These are phyloP conservation scores for Chrysochloris asiatica DNA, from an alignment of 2,113 vertebrate genomes.

Conservation along the genomic window DNA sequence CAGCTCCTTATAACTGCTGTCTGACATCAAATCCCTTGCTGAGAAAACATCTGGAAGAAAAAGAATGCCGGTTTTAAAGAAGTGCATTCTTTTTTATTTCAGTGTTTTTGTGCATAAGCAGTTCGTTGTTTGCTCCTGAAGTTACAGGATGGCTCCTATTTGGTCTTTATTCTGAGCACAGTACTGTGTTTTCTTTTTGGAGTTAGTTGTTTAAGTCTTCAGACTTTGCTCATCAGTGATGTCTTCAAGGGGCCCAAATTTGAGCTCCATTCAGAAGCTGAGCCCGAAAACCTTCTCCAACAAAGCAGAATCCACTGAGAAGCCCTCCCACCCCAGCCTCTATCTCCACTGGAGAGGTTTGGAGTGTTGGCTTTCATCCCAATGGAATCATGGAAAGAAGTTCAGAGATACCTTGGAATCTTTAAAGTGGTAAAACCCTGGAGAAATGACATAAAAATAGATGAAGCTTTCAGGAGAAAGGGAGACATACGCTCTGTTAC, in stretches of 20 bases:
- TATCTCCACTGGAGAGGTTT: conserved; percentile 2
- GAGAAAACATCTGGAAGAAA: conserved; percentile 50
- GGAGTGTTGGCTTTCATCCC: background rate
- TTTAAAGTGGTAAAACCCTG: background rate
- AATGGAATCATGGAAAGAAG: conserved; percentile 51
- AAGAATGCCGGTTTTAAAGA: conserved; percentile 12
- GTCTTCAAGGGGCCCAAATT: conserved; percentile 20
- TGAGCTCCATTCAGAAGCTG: background rate
- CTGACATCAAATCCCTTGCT: background rate
- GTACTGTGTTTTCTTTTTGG: conserved; percentile 25
- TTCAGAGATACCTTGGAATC: background rate
- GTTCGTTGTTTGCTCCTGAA: background rate
- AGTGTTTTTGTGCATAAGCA: background rate
- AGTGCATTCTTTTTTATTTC: background rate
- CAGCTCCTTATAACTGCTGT: conserved; percentile 37
- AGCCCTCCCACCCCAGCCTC: background rate
- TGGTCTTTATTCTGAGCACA: background rate
- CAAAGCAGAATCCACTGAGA: background rate
- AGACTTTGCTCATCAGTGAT: background rate
- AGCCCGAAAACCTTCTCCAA: background rate
- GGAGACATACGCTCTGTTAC: accelerated
- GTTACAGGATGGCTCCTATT: background rate
- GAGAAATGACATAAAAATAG: background rate
- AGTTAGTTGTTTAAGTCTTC: background rate
- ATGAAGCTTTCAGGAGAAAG: background rate